Evolutionary conservation across 2,113 vertebrate species (phyloP).

Genomic region (Procavia capensis): DNA sequence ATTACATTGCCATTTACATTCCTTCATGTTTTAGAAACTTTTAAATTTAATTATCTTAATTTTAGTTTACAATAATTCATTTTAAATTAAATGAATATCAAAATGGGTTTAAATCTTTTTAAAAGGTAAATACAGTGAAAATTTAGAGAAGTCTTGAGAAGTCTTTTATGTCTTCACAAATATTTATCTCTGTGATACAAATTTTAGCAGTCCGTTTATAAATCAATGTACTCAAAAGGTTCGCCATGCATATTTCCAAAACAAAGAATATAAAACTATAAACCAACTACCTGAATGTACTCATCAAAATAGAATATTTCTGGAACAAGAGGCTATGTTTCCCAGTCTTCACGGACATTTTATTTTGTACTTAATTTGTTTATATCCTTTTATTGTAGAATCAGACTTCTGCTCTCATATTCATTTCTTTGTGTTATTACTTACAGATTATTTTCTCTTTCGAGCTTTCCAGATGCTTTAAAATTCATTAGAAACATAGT

Average conservation of each 20-base stretch:
- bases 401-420: neutral
- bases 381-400: neutral
- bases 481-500: neutral
- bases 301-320: neutral
- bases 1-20: neutral
- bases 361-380: neutral
- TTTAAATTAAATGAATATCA: neutral
- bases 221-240: neutral
- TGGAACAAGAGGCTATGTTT: neutral
- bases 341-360: neutral
- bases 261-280: neutral
- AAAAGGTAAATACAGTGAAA: conserved; percentile 20
- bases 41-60: neutral
- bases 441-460: neutral
- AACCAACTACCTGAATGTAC: neutral
- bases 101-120: conserved; percentile 10
- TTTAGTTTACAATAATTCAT: neutral
- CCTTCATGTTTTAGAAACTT: neutral
- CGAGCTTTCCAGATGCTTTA: neutral
- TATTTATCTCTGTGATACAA: neutral
- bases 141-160: neutral
- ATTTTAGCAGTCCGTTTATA: neutral
- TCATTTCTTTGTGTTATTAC: neutral
- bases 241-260: neutral
- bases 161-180: conserved; percentile 15